Evolutionary conservation across 2,113 vertebrate species (phyloP).

Genomic region (Bubo scandiacus): DNA sequence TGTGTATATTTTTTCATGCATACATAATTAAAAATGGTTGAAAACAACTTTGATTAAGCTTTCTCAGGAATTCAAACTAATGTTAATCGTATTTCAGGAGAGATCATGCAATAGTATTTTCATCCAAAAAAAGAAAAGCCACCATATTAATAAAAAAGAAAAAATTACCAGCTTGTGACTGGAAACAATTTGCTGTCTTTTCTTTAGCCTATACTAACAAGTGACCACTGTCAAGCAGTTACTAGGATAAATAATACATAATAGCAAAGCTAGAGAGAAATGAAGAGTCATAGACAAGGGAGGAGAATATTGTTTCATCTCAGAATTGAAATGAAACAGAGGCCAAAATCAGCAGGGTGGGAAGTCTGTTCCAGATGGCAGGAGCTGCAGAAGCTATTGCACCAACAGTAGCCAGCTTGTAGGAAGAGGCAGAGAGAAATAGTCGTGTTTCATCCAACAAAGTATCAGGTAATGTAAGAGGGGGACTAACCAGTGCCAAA

Average conservation of each 20-base stretch:
- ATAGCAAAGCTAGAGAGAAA: slow-evolving; percentile 23
- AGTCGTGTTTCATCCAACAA: not conserved
- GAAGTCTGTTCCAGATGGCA: slow-evolving; percentile 60
- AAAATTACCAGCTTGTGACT: not conserved
- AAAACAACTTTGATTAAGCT: slow-evolving; percentile 54
- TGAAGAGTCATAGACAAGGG: slow-evolving; percentile 12
- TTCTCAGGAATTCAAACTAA: slow-evolving; percentile 51
- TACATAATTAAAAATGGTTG: slow-evolving; percentile 62
- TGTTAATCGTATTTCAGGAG: slow-evolving; percentile 50
- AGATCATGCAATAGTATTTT: slow-evolving; percentile 10
- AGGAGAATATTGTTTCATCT: slow-evolving; percentile 55
- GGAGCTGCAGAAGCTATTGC: slow-evolving; percentile 39
- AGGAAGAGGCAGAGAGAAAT: slow-evolving; percentile 29
- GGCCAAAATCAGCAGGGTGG: slow-evolving; percentile 59
- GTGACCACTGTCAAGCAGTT: slow-evolving; percentile 40
- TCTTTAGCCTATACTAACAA: not conserved
- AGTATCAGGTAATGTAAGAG: slow-evolving; percentile 34
- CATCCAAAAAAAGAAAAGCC: not conserved
- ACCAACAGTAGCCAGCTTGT: slow-evolving; percentile 54
- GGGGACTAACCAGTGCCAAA: not conserved
- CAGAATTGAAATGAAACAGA: slow-evolving; percentile 24
- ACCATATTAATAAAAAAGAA: not conserved
- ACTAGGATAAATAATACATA: slow-evolving; percentile 41
- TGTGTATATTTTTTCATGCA: slow-evolving; percentile 42
- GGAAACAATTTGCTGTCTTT: slow-evolving; percentile 20